Evolutionary conservation across 2,888 invertebrate species (phyloP).

Genomic region (Melanotus villosus): DNA sequence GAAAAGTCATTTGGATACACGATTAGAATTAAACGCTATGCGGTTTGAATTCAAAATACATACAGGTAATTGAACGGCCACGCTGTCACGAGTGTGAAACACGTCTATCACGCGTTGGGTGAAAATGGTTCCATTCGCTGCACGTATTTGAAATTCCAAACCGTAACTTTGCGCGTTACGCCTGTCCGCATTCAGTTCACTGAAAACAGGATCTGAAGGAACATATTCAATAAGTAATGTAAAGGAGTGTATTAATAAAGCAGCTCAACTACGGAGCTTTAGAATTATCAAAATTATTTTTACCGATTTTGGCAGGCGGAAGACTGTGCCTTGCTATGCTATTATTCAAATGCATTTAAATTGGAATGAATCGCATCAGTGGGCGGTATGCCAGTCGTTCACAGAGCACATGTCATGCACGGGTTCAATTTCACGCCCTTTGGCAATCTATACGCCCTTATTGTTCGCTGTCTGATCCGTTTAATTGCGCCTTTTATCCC

Average conservation of each 20-base stretch:
- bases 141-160: constrained; percentile 24
- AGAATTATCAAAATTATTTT: background rate
- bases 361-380: constrained; percentile 41
- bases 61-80: constrained; percentile 24
- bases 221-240: background rate
- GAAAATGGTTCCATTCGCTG: constrained; percentile 26
- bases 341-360: constrained; percentile 40
- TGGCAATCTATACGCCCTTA: constrained; percentile 51
- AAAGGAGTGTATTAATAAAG: too few relatives aligned
- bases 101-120: constrained; percentile 24
- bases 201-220: constrained; percentile 1
- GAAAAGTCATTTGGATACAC: background rate
- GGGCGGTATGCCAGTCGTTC: constrained; percentile 43
- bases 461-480: constrained; percentile 43
- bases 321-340: background rate
- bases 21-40: background rate
- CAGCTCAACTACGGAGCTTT: too few relatives aligned
- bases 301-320: constrained; percentile 10
- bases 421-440: constrained; percentile 52
- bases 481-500: constrained; percentile 43
- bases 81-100: constrained; percentile 23
- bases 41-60: constrained; percentile 11
- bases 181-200: constrained; percentile 18
- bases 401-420: constrained; percentile 52
- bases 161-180: constrained; percentile 21